Conservation (phyloP, 2,113 vertebrate genomes). For the Embiotoca jacksoni region DNA sequence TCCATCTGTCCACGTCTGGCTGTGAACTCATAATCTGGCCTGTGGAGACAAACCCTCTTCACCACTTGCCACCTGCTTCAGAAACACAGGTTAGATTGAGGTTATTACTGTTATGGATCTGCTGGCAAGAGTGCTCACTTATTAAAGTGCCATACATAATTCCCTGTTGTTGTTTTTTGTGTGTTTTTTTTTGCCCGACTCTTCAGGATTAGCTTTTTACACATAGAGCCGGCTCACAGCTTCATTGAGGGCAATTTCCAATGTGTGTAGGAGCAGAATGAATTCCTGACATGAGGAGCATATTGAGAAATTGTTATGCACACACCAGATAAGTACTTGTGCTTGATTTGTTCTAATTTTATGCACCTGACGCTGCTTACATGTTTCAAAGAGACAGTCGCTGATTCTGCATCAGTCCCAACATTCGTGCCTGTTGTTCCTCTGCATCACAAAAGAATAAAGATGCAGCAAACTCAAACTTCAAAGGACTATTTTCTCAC, state of each 20-base stretch:
- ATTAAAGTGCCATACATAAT: constrained; percentile 46
- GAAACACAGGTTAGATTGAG: constrained; percentile 78
- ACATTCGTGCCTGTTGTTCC: constrained; percentile 5
- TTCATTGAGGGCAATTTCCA: not conserved
- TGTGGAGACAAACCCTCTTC: constrained; percentile 75
- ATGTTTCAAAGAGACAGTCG: constrained; percentile 23
- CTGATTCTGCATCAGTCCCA: constrained; percentile 6
- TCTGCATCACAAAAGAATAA: constrained; percentile 25
- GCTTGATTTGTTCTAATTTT: constrained; percentile 42
- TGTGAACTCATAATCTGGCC: constrained; percentile 79
- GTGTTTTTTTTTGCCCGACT: constrained; percentile 1
- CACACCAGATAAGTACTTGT: constrained; percentile 12
- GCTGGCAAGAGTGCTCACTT: constrained; percentile 45
- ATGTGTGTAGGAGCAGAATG: not conserved
- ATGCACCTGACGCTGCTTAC: constrained; percentile 19
- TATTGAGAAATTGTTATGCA: constrained; percentile 13
- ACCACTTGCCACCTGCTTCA: constrained; percentile 76
- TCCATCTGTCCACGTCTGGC: constrained; percentile 79
- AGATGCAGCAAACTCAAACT: constrained; percentile 7
- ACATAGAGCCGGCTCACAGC: not conserved
- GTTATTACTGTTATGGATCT: constrained; percentile 72
- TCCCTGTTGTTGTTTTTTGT: constrained; percentile 41
- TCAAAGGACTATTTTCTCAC: constrained; percentile 8
- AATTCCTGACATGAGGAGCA: not conserved
- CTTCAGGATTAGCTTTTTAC: constrained; percentile 41